Evolutionary conservation across 92 coral and sea anemone species (phyloP).

Genomic region (Epizoanthus illoricatus): DNA sequence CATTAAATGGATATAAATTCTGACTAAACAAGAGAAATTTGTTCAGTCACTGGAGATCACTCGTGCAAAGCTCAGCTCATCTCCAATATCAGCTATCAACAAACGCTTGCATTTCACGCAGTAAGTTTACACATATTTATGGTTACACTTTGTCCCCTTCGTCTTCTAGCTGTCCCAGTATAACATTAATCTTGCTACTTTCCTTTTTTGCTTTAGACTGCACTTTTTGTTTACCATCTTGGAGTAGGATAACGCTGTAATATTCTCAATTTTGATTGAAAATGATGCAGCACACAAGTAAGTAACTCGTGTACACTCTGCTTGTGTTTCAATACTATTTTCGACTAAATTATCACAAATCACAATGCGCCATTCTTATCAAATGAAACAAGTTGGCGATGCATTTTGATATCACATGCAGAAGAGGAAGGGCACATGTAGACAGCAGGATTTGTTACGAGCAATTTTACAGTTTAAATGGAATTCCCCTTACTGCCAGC

Average conservation of each 20-base stretch:
- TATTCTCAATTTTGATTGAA: constrained; percentile 20
- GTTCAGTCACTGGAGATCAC: constrained; percentile 85
- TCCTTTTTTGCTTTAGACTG: constrained; percentile 14
- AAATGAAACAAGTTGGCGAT: background rate
- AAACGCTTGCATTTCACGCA: constrained; percentile 18
- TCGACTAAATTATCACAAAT: background rate
- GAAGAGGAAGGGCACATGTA: constrained; percentile 41
- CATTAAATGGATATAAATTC: constrained; percentile 97
- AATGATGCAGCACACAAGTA: constrained; percentile 43
- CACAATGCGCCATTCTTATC: background rate
- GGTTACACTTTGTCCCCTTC: constrained; percentile 6
- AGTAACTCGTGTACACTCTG: constrained; percentile 3
- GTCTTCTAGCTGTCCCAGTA: constrained; percentile 18
- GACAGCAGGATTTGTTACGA: constrained; percentile 12
- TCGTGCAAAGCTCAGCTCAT: constrained; percentile 47
- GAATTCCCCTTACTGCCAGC: background rate
- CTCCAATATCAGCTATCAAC: constrained; percentile 18
- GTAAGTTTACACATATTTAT: background rate
- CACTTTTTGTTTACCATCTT: constrained; percentile 8
- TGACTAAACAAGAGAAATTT: constrained; percentile 92
- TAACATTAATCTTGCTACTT: background rate
- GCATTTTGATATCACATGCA: constrained; percentile 3
- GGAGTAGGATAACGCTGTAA: constrained; percentile 4
- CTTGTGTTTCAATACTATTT: background rate
- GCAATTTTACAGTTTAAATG: background rate